Evolutionary conservation across 2,888 invertebrate genomes (phyloP).

Genomic region (Euplagia quadripunctaria): DNA sequence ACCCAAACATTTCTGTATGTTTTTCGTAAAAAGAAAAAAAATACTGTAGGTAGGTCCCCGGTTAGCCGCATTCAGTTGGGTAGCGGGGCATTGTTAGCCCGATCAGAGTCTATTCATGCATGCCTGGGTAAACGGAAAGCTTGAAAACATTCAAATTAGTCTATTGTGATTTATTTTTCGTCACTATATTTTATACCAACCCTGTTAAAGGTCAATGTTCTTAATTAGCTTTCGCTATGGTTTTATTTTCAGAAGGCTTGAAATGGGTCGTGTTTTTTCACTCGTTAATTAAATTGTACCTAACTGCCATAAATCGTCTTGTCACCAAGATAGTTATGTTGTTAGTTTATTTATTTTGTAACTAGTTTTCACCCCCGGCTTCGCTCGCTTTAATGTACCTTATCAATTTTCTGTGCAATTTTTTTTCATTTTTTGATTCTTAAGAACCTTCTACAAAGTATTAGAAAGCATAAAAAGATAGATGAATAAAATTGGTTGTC

Average conservation of each 20-base stretch:
- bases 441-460: no score
- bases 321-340: neutral
- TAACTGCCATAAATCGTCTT: neutral
- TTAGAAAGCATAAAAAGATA: no score
- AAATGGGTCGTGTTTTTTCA: neutral
- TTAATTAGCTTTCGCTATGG: conserved; percentile 23
- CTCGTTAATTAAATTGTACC: neutral
- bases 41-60: conserved; percentile 57
- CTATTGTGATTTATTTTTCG: conserved; percentile 78
- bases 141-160: conserved; percentile 82
- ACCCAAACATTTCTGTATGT: conserved; percentile 77
- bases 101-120: conserved; percentile 76
- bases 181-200: conserved; percentile 64
- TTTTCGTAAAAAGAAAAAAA: conserved; percentile 70
- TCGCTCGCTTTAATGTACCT: no score
- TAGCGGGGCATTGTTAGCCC: conserved; percentile 72
- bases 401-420: no score
- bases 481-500: no score
- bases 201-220: conserved; percentile 67
- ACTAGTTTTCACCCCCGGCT: no score
- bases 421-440: no score
- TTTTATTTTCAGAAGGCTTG: neutral
- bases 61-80: conserved; percentile 69
- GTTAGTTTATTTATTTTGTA: no score
- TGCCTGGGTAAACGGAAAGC: conserved; percentile 70